Conservation (phyloP, 2,113 vertebrate genomes). For the Halcyon malimbica region DNA sequence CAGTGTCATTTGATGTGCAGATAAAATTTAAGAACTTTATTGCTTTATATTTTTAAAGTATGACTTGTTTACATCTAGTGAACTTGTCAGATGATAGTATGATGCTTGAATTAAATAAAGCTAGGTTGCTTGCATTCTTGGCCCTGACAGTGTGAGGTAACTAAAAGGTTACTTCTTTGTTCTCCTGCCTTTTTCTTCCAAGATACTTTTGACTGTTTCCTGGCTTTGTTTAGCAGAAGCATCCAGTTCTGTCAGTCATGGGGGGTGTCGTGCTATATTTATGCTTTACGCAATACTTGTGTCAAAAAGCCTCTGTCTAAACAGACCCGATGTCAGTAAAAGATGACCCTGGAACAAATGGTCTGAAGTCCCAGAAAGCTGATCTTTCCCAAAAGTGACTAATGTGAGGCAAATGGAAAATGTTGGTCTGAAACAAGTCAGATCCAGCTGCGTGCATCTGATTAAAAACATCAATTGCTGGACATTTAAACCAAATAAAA, state of each 20-base stretch:
- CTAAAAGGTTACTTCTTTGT: not conserved
- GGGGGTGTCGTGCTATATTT: constrained; percentile 2
- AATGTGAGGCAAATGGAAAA: constrained; percentile 37
- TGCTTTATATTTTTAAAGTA: not conserved
- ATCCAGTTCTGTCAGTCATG: not conserved
- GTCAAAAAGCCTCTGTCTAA: constrained; percentile 24
- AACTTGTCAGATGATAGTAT: not conserved
- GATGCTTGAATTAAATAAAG: not conserved
- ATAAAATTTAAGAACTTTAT: not conserved
- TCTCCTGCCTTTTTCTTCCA: constrained; percentile 7
- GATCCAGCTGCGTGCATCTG: not conserved
- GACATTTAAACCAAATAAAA: not conserved
- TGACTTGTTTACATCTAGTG: not conserved
- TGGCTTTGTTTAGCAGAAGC: constrained; percentile 45
- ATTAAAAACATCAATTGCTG: constrained; percentile 17
- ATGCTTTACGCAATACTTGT: not conserved
- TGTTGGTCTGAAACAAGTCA: not conserved
- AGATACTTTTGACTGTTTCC: constrained; percentile 40
- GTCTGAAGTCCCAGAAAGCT: constrained; percentile 14
- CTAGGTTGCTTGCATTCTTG: not conserved
- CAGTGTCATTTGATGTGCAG: not conserved
- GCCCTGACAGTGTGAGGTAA: not conserved
- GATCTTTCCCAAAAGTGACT: constrained; percentile 45
- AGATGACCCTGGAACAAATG: constrained; percentile 25
- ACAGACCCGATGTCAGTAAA: not conserved